Conservation (phyloP, 2,888 invertebrate species). For the Amphipoea oculea region DNA sequence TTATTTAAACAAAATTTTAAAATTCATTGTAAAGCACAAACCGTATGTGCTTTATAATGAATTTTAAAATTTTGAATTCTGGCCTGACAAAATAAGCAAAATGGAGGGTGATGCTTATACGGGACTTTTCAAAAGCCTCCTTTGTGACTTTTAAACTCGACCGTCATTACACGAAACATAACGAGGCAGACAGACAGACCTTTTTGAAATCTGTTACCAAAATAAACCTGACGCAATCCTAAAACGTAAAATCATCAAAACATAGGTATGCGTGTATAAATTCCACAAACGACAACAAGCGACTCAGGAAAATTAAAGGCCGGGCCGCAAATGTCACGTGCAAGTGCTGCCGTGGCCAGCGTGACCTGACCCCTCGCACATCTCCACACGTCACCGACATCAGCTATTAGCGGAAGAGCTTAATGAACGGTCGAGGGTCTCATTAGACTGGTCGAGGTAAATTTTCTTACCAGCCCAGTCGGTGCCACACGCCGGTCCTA, state of each 20-base stretch:
- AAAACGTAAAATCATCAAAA: constrained; percentile 68
- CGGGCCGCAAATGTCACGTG: constrained; percentile 72
- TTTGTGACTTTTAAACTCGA: constrained; percentile 31
- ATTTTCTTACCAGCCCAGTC: constrained; percentile 76
- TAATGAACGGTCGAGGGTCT: constrained; percentile 71
- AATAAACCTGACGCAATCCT: constrained; percentile 59
- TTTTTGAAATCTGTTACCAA: constrained; percentile 61
- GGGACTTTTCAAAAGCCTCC: constrained; percentile 27
- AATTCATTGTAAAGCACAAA: too few species aligned
- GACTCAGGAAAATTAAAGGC: constrained; percentile 73
- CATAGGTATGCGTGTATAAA: constrained; percentile 65
- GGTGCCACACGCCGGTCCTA: constrained; percentile 76
- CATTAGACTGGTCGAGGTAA: constrained; percentile 64
- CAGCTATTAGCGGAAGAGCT: constrained; percentile 32
- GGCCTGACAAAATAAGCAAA: constrained; percentile 4
- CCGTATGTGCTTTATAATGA: not conserved
- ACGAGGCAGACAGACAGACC: constrained; percentile 45
- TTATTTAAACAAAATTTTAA: not conserved
- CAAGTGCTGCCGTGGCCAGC: constrained; percentile 71
- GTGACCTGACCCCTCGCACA: constrained; percentile 63
- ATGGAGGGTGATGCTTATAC: constrained; percentile 10
- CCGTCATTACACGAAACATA: constrained; percentile 54
- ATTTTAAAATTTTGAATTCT: not conserved
- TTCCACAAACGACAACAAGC: constrained; percentile 71
- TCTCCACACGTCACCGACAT: constrained; percentile 36